A percentile compares a stretch with the other conserved stretches of the same genome.
phyloP scores from a whole-genome alignment of 2,113 vertebrate genomes.

The Boleophthalmus pectinirostris region DNA sequence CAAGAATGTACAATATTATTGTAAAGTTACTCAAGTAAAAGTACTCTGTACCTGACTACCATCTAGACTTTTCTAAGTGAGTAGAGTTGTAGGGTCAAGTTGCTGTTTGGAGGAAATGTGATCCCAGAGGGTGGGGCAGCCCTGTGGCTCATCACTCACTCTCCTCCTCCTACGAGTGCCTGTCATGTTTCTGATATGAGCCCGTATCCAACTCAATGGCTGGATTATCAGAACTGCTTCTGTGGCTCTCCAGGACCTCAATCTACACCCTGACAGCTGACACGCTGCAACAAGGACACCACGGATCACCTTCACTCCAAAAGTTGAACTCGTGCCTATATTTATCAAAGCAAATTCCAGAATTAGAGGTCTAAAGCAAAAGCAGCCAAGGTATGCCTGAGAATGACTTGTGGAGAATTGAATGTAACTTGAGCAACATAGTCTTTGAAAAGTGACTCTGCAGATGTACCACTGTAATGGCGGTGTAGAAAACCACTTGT shows the following conservation, averaged over 20 bases:
- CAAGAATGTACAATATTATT: no score
- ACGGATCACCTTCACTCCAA: slow-evolving; percentile 8
- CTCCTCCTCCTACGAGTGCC: slow-evolving; percentile 54
- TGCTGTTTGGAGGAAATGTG: slow-evolving; percentile 65
- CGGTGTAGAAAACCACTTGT: slow-evolving; percentile 39
- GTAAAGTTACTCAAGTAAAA: not conserved
- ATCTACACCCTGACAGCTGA: slow-evolving; percentile 31
- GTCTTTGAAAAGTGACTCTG: slow-evolving; percentile 31
- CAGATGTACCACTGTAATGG: slow-evolving; percentile 36
- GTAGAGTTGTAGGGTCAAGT: slow-evolving; percentile 49
- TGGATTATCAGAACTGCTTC: slow-evolving; percentile 40
- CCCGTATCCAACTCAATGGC: slow-evolving; percentile 24
- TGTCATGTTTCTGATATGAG: slow-evolving; percentile 58
- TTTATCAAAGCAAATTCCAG: slow-evolving; percentile 36
- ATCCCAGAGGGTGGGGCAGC: slow-evolving; percentile 66
- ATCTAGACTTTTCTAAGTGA: slow-evolving; percentile 47
- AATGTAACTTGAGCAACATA: slow-evolving; percentile 32
- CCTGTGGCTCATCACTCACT: slow-evolving; percentile 50
- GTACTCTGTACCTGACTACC: not conserved
- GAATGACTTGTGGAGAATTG: slow-evolving; percentile 55
- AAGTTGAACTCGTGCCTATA: slow-evolving; percentile 26
- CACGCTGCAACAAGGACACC: slow-evolving; percentile 16
- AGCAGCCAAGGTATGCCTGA: slow-evolving; percentile 5
- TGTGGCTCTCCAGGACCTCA: slow-evolving; percentile 38
- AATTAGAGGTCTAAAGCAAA: slow-evolving; percentile 14